These are phyloP conservation scores for Syngnathus scovelli DNA, from an alignment of 2,113 vertebrate genomes.

Conservation along the genomic window DNA sequence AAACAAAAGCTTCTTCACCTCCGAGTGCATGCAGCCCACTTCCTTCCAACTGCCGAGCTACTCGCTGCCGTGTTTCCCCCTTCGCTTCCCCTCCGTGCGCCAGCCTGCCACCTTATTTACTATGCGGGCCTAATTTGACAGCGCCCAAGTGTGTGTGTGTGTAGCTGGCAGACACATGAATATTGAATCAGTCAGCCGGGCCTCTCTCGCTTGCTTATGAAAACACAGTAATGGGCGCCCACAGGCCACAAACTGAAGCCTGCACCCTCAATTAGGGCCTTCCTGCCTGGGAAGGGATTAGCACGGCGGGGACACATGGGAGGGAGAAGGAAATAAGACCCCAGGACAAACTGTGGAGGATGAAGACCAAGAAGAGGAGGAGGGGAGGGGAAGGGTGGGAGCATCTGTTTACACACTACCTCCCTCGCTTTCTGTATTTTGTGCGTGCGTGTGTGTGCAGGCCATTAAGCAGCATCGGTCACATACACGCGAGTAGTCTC, in stretches of 20 bases:
- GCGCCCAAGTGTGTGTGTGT: slow-evolving; percentile 68
- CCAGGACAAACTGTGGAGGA: slow-evolving; percentile 70
- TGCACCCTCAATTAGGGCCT: slow-evolving; percentile 83
- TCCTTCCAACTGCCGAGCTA: slow-evolving; percentile 66
- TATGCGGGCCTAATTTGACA: slow-evolving; percentile 80
- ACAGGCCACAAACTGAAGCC: slow-evolving; percentile 81
- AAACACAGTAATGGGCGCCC: slow-evolving; percentile 81
- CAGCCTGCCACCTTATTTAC: slow-evolving; percentile 69
- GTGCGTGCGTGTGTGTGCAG: background rate
- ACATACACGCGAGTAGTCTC: background rate
- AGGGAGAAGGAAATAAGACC: slow-evolving; percentile 72
- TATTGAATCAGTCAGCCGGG: slow-evolving; percentile 82
- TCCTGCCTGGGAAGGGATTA: slow-evolving; percentile 81
- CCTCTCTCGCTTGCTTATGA: slow-evolving; percentile 78
- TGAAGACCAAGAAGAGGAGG: slow-evolving; percentile 17
- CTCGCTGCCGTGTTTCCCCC: slow-evolving; percentile 56
- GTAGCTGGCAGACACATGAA: slow-evolving; percentile 82
- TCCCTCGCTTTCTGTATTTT: background rate
- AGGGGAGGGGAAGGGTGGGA: slow-evolving; percentile 40
- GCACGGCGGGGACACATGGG: slow-evolving; percentile 75
- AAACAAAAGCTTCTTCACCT: slow-evolving; percentile 60
- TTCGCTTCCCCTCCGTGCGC: slow-evolving; percentile 29
- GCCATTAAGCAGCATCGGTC: background rate
- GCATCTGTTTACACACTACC: slow-evolving; percentile 40
- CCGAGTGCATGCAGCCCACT: slow-evolving; percentile 44